phyloP scores from a whole-genome alignment of 2,797 vertebrate species.

The Bradypodion ventrale region DNA sequence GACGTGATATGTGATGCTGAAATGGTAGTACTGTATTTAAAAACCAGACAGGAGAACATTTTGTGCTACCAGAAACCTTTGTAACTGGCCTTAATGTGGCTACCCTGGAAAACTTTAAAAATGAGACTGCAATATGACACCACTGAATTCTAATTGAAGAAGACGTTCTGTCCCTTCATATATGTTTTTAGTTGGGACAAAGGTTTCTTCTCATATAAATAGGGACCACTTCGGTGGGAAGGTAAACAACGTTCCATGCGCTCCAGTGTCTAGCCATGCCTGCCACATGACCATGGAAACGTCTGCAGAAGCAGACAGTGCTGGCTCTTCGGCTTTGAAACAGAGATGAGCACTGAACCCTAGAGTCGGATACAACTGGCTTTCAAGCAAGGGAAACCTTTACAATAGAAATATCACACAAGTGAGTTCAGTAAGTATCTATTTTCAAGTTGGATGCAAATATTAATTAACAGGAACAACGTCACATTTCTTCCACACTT shows the following conservation, averaged over 20 bases:
- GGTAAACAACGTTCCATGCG: too few species aligned
- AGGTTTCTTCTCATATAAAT: neutral
- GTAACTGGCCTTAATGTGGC: neutral
- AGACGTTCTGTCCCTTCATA: neutral
- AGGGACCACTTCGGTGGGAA: too few species aligned
- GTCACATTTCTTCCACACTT: neutral
- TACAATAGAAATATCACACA: neutral
- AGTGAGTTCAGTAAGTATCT: conserved; percentile 3
- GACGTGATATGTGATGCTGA: neutral
- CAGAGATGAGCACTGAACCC: too few species aligned
- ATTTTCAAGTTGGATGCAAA: neutral
- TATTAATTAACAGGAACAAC: neutral
- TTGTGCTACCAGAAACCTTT: neutral
- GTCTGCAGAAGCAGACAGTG: too few species aligned
- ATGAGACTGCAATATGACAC: neutral
- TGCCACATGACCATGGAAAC: too few species aligned
- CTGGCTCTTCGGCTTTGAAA: too few species aligned
- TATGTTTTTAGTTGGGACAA: neutral
- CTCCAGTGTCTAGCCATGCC: too few species aligned
- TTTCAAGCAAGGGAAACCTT: too few species aligned
- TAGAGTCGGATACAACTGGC: too few species aligned
- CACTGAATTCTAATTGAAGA: neutral
- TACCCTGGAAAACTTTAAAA: neutral
- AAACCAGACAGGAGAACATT: neutral
- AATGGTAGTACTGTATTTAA: neutral